Evolutionary conservation across 2,888 invertebrate species (phyloP), one percentile per base, ranked within the genome.

Genomic region (Phyllotreta cruciferae): DNA sequence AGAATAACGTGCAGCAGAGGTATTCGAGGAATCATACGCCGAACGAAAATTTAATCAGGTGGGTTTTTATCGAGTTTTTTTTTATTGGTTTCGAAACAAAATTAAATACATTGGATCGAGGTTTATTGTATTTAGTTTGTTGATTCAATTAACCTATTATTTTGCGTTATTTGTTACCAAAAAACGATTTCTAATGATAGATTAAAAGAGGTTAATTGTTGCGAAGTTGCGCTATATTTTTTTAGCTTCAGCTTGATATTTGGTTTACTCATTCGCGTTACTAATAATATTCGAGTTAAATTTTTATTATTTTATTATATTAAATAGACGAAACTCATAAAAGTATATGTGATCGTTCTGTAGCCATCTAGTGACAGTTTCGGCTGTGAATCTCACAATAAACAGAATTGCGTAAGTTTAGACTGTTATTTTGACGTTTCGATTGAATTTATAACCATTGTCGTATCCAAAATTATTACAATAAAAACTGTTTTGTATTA

Each of bases 301-400:
- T 60, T 36, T 50, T n/a, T 54, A 42, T 45, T 45, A 14, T 37
- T 35, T 36, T 58, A 41, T 50, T 62, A 58, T 61, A 63, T 53
- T 66, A 60, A 9, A 53, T 38, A 55, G 24, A 39, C 11, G 41
- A 8, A 37, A 56, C 60, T 57, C 53, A 58, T 60, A 58, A 56
- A 63, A 55, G 36, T 62, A 64, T 70, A 64, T 75, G 65, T 52
- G 11, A 24, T 77, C 71, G 80, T 84, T 84, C 85, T 87, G 78
- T 90, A 93, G 93, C 90, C 92, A 93, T 88, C 91, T 93, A 87
- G 92, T 90, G 90, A 92, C 92, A 84, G 90, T 93, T 85, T 93
- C 93, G 82, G 90, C 92, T 84, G 92, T 93, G 87, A 93, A 93
- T 89, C 90, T 93, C 85, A 90, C 92, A 85, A 88, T 93, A 87